Base-by-base conservation (phyloP, 2,113 vertebrate genomes). In the Oxygymnocypris stewartii region DNA sequence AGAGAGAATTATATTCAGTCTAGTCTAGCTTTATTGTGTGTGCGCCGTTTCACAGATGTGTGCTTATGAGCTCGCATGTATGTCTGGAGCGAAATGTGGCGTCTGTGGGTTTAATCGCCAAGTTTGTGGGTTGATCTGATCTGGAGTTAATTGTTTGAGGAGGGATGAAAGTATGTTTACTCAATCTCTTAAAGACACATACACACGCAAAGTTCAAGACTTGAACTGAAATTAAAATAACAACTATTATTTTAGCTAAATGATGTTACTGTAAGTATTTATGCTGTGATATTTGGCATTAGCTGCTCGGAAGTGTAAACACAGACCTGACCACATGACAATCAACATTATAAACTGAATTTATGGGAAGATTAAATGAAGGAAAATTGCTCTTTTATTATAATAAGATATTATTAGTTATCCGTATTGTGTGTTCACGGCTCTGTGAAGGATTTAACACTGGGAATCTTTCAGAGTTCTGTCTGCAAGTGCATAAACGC, bases 111-210 rank as follows among this genome's bases (percentile, higher is more conserved):
- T 79, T 79, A 84, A 73, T 79, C 82, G 47, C 35, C 42, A 31
- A n/a, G 84, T 85, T 85, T 9, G 40, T 7, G 59, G 74, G 40
- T 47, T 51, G 75, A 79, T 49, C 44, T 47, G 82, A 78, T 85
- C 76, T 84, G 77, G 49, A 74, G 40, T 81, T 79, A 81, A 88
- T 78, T 85, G 65, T 85, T 67, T 88, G 82, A 79, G n/a, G 3
- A 71, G 25, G 69, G 75, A 51, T 86, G 51, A 82, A 73, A 73
- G 63, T 18, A 59, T 80, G 73, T 65, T 85, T 61, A 54, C 74
- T 65, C 35, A 31, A 6, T 73, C 65, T 12, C 54, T 74, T 71
- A 51, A 71, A 82, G 44, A 61, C 79, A 63, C 79, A 82, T 7
- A 54, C 57, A 51, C 63, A 82, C 61, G 12, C 61, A 31, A 67